These are phyloP conservation scores for Xenops minutus DNA, from an alignment of 2,797 vertebrate genomes.

Conservation along the genomic window DNA sequence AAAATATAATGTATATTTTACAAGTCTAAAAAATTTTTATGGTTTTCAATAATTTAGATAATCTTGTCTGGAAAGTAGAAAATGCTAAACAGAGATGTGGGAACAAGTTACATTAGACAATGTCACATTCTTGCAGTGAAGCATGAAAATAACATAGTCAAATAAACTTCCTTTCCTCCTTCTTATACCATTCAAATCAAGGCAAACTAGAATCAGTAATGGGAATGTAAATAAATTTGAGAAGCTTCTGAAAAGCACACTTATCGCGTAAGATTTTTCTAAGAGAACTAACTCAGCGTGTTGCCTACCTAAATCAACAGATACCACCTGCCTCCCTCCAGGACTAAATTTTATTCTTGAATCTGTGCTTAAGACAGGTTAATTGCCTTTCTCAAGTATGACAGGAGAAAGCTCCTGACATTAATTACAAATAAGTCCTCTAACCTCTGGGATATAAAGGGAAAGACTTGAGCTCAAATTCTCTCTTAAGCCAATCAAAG, in stretches of 20 bases:
- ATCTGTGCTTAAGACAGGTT: background rate
- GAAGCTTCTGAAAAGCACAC: background rate
- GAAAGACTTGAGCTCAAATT: background rate
- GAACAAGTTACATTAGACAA: background rate
- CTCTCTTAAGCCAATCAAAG: background rate
- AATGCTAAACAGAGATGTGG: background rate
- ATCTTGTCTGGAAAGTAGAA: background rate
- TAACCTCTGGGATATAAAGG: background rate
- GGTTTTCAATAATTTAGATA: background rate
- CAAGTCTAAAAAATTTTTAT: background rate
- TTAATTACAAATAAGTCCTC: background rate
- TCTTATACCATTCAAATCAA: background rate
- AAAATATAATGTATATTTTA: background rate
- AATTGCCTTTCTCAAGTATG: background rate
- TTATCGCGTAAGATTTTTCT: background rate
- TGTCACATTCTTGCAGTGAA: background rate
- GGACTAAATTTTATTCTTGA: background rate
- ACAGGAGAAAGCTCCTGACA: background rate
- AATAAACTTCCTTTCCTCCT: background rate
- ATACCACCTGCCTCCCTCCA: background rate
- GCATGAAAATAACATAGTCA: background rate
- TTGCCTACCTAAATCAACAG: background rate
- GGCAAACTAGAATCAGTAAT: background rate
- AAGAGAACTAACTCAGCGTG: background rate
- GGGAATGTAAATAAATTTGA: background rate